phyloP scores from a whole-genome alignment of 1,140 invertebrate genomes.

The Cotesia chilonis region DNA sequence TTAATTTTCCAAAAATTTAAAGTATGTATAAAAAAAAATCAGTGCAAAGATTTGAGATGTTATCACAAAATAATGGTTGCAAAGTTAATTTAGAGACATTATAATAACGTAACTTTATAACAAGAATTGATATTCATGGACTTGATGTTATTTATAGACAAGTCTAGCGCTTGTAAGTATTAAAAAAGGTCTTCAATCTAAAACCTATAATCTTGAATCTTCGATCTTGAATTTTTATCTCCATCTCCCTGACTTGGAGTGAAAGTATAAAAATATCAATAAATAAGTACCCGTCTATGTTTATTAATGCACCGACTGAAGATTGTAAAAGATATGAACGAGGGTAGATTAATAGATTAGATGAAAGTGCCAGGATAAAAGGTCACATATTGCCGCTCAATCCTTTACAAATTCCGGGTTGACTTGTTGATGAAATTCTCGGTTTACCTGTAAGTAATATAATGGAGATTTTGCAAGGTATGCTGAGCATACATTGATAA shows the following conservation, averaged over 20 bases:
- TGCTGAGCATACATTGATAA: neutral
- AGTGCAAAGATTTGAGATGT: too few relatives aligned
- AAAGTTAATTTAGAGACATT: conserved; percentile 3
- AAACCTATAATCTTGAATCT: too few relatives aligned
- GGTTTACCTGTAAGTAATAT: neutral
- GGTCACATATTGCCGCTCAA: too few relatives aligned
- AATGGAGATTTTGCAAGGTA: too few relatives aligned
- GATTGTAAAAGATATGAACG: neutral
- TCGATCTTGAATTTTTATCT: too few relatives aligned
- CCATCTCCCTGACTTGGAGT: too few relatives aligned
- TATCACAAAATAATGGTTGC: neutral
- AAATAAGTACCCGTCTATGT: too few relatives aligned
- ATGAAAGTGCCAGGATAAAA: conserved; percentile 41
- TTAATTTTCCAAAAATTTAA: too few relatives aligned
- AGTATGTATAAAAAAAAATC: neutral
- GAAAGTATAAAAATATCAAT: too few relatives aligned
- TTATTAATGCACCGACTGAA: too few relatives aligned
- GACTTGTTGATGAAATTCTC: too few relatives aligned
- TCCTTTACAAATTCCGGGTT: too few relatives aligned
- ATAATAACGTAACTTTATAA: conserved; percentile 11
- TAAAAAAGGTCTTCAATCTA: neutral
- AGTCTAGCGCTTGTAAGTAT: neutral
- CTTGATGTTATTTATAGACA: conserved; percentile 16
- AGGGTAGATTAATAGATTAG: conserved; percentile 55
- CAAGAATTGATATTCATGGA: neutral